These are phyloP conservation scores for Peromyscus melanophrys DNA, from an alignment of 2,797 vertebrate genomes.

Conservation along the genomic window DNA sequence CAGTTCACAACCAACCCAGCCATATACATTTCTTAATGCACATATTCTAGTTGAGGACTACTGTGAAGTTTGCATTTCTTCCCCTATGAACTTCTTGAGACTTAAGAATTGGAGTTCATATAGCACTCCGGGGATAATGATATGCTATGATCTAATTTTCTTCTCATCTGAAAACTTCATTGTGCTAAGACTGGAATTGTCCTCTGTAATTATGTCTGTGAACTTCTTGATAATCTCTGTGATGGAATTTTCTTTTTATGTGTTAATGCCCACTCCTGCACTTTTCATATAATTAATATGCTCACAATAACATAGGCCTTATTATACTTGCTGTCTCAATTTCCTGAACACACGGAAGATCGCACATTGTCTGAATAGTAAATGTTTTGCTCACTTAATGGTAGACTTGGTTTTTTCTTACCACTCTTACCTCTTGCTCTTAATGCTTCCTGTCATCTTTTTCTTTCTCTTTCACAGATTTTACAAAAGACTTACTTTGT, in stretches of 20 bases:
- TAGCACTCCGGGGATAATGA: constrained; percentile 72
- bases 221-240: constrained; percentile 73
- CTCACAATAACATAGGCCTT: constrained; percentile 46
- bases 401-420: constrained; percentile 62
- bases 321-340: constrained; percentile 59
- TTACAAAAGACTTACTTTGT: constrained; percentile 12
- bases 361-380: constrained; percentile 52
- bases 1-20: neutral
- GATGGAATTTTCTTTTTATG: constrained; percentile 76
- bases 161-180: constrained; percentile 75
- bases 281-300: constrained; percentile 79
- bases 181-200: constrained; percentile 73
- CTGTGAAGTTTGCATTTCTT: constrained; percentile 55
- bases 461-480: constrained; percentile 42
- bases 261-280: constrained; percentile 76
- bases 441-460: constrained; percentile 53
- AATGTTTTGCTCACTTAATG: constrained; percentile 79
- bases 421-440: neutral
- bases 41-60: neutral
- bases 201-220: constrained; percentile 65
- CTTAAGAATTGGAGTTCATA: constrained; percentile 62
- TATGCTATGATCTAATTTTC: constrained; percentile 77
- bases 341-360: constrained; percentile 34
- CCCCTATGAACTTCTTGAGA: constrained; percentile 60
- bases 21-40: neutral